These are phyloP conservation scores for Psammodynastes pulverulentus DNA, from an alignment of 2,113 vertebrate species.

Conservation along the genomic window DNA sequence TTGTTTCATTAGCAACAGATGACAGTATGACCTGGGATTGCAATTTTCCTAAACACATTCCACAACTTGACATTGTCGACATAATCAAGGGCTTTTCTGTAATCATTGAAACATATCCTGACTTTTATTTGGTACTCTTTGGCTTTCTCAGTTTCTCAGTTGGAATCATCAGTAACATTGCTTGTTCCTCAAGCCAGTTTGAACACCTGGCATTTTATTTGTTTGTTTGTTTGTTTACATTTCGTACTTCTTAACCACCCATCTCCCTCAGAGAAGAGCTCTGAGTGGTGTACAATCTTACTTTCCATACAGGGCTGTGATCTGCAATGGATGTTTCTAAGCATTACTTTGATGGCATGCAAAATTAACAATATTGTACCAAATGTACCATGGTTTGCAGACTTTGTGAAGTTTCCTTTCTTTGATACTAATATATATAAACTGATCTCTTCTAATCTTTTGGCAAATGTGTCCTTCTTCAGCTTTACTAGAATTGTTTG, in stretches of 20 bases:
- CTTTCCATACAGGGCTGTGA: not conserved
- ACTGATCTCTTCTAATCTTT: not conserved
- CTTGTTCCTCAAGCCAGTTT: not conserved
- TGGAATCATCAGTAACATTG: not conserved
- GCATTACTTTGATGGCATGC: not conserved
- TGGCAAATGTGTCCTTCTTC: no score
- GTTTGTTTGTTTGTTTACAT: not conserved
- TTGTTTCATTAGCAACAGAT: not conserved
- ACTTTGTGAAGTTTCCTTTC: not conserved
- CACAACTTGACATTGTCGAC: not conserved
- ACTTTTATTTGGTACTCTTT: not conserved
- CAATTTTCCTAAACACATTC: not conserved
- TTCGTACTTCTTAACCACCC: not conserved
- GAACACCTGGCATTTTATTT: not conserved
- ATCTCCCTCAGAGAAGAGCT: not conserved
- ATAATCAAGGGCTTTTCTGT: not conserved
- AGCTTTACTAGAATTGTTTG: no score
- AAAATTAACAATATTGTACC: not conserved
- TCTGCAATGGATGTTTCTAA: no score
- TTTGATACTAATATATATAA: not conserved
- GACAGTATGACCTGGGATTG: not conserved
- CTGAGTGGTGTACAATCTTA: not conserved
- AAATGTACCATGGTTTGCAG: not conserved
- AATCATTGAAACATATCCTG: not conserved
- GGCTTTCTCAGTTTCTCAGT: not conserved